These are phyloP conservation scores for Zaprionus kolodkinae DNA, from an alignment of 1,140 invertebrate species.

Conservation along the genomic window DNA sequence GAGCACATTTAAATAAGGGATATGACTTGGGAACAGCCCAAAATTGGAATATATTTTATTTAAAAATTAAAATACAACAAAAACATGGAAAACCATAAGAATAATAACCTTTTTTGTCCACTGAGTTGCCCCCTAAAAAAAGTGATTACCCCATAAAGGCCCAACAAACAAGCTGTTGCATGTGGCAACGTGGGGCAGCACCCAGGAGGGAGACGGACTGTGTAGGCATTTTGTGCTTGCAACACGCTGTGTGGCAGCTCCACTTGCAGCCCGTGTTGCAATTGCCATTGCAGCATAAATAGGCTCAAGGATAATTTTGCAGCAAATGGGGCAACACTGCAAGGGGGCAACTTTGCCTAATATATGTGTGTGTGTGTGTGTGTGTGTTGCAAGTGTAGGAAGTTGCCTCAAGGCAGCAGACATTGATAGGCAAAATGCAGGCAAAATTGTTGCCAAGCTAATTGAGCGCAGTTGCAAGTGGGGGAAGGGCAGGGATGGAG, in stretches of 20 bases:
- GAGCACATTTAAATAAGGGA: too few relatives aligned
- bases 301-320: slow-evolving; percentile 65
- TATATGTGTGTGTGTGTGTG: background rate
- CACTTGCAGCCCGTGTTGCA: background rate
- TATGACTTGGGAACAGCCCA: too few relatives aligned
- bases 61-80: too few relatives aligned
- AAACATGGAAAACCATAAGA: too few relatives aligned
- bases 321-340: background rate
- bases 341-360: too few relatives aligned
- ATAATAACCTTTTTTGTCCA: too few relatives aligned
- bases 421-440: slow-evolving; percentile 60
- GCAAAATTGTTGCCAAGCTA: slow-evolving; percentile 35
- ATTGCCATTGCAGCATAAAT: slow-evolving; percentile 43
- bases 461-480: slow-evolving; percentile 20
- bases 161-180: slow-evolving; percentile 9
- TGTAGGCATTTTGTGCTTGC: slow-evolving; percentile 32
- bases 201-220: background rate
- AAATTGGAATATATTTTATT: too few relatives aligned
- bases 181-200: background rate
- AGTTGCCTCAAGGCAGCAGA: slow-evolving; percentile 41
- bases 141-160: background rate
- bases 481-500: background rate
- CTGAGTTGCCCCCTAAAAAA: background rate
- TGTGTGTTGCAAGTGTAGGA: background rate
- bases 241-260: slow-evolving; percentile 31